Evolutionary conservation across 1,140 invertebrate genomes (phyloP), one percentile per base, ranked within the genome.

Genomic region (Contarinia nasturtii): DNA sequence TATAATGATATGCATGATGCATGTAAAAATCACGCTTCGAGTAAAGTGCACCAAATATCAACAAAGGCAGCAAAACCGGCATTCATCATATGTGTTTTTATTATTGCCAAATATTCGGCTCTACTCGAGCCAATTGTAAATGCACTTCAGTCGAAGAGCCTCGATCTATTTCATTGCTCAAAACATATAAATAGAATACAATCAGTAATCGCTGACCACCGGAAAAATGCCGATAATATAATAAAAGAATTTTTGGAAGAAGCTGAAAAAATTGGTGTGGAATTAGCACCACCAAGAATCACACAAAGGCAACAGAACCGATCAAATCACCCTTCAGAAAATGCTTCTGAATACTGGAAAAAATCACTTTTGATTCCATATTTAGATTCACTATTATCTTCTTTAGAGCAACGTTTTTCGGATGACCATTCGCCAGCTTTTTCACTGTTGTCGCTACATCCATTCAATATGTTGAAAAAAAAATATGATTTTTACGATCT

Each of bases 361-460:
- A 33, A 21, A 15, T 50, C 48, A 18, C 34, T 52, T 37, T 48
- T 51, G 27, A 53, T 53, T 38, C 52, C 48, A 33, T 50, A 48
- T 43, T 21, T 51, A 34, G 50, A 53, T 38, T 55, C 50, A 43
- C 46, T 49, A 46, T 49, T 48, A 10, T 45, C 48, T 42, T 51
- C 45, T 17, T 54, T 51, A 45, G 54, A 53, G 53, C 48, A 55
- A 52, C 44, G 47, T 51, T 53, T 53, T 51, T 48, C 41, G 41
- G 18, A 49, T 33, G 47, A 48, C 53, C 47, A 38, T 38, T n/a
- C 36, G 5, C 5, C 36, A 38, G 5, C 36, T 3, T 38, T 7
- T 38, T 14, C 36, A n/a, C 12, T 38, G 12, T 5, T 4, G 3
- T n/a, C 12, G 12, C 14, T 38, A 38, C 36, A 38, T 38, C 36